Conservation (phyloP, 37 sponge, comb jelly and placozoan species). For the Bolinopsis microptera region DNA sequence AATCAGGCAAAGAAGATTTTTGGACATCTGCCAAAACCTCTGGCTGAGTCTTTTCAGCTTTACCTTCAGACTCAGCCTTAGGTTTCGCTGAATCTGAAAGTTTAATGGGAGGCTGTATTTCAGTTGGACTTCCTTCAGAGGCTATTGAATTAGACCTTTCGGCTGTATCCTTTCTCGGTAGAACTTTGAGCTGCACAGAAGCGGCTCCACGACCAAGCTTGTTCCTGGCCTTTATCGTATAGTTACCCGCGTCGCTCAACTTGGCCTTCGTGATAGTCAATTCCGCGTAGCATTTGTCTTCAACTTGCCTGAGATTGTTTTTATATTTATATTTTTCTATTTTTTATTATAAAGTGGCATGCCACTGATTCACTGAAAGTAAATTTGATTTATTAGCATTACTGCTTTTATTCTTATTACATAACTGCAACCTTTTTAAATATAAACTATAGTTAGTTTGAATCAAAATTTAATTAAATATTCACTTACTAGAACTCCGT, state of each 20-base stretch:
- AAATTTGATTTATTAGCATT: no score
- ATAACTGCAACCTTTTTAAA: no score
- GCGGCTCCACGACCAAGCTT: constrained; percentile 46
- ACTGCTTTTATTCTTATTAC: no score
- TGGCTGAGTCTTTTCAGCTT: neutral
- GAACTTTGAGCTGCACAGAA: constrained; percentile 59
- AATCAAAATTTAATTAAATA: neutral
- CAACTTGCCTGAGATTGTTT: constrained; percentile 26
- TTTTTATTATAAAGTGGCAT: no score
- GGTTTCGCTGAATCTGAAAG: neutral
- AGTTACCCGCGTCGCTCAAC: constrained; percentile 32
- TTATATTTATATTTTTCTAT: no score
- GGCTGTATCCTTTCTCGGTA: neutral
- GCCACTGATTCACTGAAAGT: no score
- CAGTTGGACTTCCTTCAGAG: neutral
- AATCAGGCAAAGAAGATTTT: neutral
- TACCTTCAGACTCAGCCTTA: neutral
- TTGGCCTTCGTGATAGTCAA: constrained; percentile 16
- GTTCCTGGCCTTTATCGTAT: constrained; percentile 43
- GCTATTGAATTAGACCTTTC: neutral
- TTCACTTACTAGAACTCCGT: neutral
- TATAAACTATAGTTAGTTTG: neutral
- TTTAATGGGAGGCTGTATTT: neutral
- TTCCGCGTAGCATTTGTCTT: constrained; percentile 17
- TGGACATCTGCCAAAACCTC: neutral